Base-by-base conservation (phyloP, 1,140 invertebrate genomes). In the Macrocentrus cingulum region DNA sequence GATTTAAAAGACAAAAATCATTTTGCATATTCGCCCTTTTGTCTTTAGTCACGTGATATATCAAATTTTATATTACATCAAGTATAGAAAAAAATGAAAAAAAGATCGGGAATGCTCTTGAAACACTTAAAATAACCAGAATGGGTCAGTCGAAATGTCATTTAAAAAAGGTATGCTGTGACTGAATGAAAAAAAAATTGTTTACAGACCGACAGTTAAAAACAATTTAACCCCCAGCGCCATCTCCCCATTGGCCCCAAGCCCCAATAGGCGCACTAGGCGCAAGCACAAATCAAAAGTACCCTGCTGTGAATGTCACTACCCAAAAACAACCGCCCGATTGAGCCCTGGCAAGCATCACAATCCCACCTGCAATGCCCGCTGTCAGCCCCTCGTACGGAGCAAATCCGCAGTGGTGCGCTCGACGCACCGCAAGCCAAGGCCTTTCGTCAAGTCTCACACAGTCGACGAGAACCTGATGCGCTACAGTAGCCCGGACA, bases 171-270 rank as follows among this genome's bases (percentile, higher is more conserved):
- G 20, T 1, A 53, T 29, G 19, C 23, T 18, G 32, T 39, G 41
- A 42, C 32, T 67, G 60, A 57, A 57, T 74, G 75, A 63, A 75
- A 76, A 76, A 76, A 59, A 77, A 64, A 70, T 79, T 80, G 72
- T 80, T 80, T 79, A 61, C 77, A 80, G 77, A 79, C 76, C 76
- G 74, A 78, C 76, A 78, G 72, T 80, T 79, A 79, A 79, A 77
- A 80, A 75, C 76, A 74, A 79, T 71, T 76, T 74, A 70, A 76
- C 78, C 77, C 77, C 77, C 74, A 74, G 75, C 77, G 76, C 77
- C 78, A 74, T 75, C 73, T 79, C 71, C 72, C 76, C 75, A 64
- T 70, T 74, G 63, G 70, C 73, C 69, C 60, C 61, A 68, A 69
- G 74, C 75, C 67, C 66, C n/a, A n/a, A n/a, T 80, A 80, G 76